Base-by-base conservation (phyloP, 2,888 invertebrate genomes). In the Platycheirus albimanus region DNA sequence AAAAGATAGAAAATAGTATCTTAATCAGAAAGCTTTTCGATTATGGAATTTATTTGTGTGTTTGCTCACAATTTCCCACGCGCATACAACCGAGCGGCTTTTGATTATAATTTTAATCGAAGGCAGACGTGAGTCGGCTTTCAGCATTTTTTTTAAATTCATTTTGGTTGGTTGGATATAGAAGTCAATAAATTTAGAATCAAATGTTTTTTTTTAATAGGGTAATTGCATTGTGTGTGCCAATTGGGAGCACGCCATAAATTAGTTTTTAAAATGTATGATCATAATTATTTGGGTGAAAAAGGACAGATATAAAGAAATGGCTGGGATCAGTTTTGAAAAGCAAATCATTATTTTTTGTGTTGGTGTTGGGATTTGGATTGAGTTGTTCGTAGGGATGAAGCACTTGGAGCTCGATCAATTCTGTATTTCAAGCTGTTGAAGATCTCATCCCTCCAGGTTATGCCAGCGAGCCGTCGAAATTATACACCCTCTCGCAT, bases 41-140 rank as follows among this genome's bases (percentile, higher is more conserved):
- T 15, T 61, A 24, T 41, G 43, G 61, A 47, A 45, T 41, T 30
- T 61, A 36, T 49, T 24, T 36, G 45, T 36, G 11, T 19, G 8
- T 24, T 45, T 36, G 30, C 51, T 13, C 43, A 54, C n/a, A n/a
- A n/a, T n/a, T 41, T 69, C 61, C 63, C 76, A 52, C 69, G 69
- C 76, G 76, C 54, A 69, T 19, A 54, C 49, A 36, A 15, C 17
- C 19, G 11, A 47, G 15, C 3, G 24, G 24, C 24, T 24, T 24
- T 24, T 24, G 24, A 24, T 20, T 20, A 19, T 51, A 45, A 51
- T 19, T 56, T 56, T 52, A 51, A 64, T 64, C 54, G 47, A 64
- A 41, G 56, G 49, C 52, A 52, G 56, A 7, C 58, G 49, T n/a
- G n/a, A n/a, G n/a, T n/a, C n/a, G n/a, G 17, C 69, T 47, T 15